Conservation (phyloP, 2,113 vertebrate species). For the Chamaetylas fuelleborni region DNA sequence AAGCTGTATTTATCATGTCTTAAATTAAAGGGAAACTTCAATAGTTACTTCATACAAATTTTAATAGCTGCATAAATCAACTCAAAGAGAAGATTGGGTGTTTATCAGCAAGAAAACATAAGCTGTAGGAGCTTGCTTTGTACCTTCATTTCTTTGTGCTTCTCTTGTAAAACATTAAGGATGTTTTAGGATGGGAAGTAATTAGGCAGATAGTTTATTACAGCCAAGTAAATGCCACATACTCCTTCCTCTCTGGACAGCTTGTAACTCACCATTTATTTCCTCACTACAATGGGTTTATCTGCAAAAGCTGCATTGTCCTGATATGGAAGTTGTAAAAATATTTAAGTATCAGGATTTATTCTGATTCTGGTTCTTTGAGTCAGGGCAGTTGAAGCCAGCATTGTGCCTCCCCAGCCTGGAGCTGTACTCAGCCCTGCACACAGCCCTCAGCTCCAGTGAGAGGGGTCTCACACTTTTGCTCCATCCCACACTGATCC, state of each 20-base stretch:
- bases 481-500: neutral
- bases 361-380: neutral
- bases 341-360: neutral
- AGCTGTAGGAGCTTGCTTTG: neutral
- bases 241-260: neutral
- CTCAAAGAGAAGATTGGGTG: neutral
- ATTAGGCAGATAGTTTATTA: conserved; percentile 43
- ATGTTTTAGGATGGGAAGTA: conserved; percentile 19
- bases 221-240: conserved; percentile 21
- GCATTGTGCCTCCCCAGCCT: neutral
- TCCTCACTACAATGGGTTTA: neutral
- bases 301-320: neutral
- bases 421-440: neutral
- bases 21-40: conserved; percentile 54
- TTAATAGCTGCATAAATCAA: conserved; percentile 33
- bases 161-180: conserved; percentile 37
- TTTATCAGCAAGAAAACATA: conserved; percentile 42
- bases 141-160: conserved; percentile 20
- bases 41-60: conserved; percentile 21
- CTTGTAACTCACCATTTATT: conserved; percentile 22
- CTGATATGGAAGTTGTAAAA: conserved; percentile 10
- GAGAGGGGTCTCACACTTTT: no score
- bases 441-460: rapidly evolving
- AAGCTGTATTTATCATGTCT: conserved; percentile 7
- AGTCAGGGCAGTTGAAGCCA: neutral